phyloP scores from a whole-genome alignment of 1,140 invertebrate species.

The Drosophila prosaltans region DNA sequence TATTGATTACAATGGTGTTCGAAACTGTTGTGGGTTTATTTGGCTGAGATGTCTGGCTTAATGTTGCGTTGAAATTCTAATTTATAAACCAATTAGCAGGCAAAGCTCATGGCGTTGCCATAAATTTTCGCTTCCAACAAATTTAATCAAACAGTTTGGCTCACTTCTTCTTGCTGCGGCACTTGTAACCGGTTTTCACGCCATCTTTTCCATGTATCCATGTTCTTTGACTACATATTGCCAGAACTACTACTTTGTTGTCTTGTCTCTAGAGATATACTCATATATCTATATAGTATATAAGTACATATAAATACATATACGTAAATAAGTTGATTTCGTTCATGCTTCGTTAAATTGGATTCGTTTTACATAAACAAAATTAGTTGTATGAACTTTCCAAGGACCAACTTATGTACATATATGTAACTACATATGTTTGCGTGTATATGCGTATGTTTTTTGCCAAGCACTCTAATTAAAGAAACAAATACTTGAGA shows the following conservation, averaged over 20 bases:
- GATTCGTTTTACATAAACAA: constrained; percentile 34
- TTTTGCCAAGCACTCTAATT: constrained; percentile 10
- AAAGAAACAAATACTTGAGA: constrained; percentile 13
- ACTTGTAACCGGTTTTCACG: not conserved
- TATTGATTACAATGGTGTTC: constrained; percentile 61
- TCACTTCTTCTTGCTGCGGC: not conserved
- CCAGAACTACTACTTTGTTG: not conserved
- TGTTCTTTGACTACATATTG: constrained; percentile 1
- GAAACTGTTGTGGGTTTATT: constrained; percentile 55
- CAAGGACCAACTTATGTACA: constrained; percentile 26
- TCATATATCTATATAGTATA: not conserved
- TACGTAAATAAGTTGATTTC: constrained; percentile 41
- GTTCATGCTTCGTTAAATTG: constrained; percentile 57
- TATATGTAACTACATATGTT: not conserved
- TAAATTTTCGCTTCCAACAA: constrained; percentile 56
- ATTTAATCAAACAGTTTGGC: constrained; percentile 59
- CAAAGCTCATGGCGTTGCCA: constrained; percentile 54
- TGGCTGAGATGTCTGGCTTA: constrained; percentile 63
- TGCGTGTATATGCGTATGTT: not conserved
- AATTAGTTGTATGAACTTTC: constrained; percentile 26
- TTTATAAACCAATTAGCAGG: constrained; percentile 67
- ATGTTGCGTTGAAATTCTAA: constrained; percentile 66
- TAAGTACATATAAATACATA: not conserved
- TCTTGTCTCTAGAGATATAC: constrained; percentile 14
- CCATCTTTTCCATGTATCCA: constrained; percentile 10